Evolutionary conservation across 2,113 vertebrate genomes (phyloP), one percentile per base, ranked within the genome.

Genomic region (Oncorhynchus nerka): DNA sequence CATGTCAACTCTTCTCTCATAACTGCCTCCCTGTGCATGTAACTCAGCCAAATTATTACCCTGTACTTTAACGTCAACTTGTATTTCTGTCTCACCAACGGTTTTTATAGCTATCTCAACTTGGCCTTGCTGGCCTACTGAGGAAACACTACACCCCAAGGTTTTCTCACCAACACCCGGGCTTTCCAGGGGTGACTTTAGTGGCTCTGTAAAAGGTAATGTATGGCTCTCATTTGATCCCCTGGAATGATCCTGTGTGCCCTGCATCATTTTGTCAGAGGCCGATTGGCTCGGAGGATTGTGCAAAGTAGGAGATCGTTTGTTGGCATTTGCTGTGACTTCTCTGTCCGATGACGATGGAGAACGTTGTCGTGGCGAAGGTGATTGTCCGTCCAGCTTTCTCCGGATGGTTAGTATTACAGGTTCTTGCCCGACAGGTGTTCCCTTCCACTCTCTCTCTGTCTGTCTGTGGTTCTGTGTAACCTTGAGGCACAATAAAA

Each of bases 401-500:
- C 61, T 8, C 11, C 24, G 77, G 74, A 78, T 68, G 16, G 68
- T 62, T 78, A 70, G 81, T 62, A 19, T 55, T 15, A 55, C 51
- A 16, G 51, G 70, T 71, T 75, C 86, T 71, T 49, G 67, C 74
- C 51, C 61, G 79, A 87, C 86, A 87, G 87, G 78, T 87, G 88
- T 82, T 67, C 86, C 79, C 81, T 86, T 89, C 87, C 80, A 75
- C 57, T 78, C 84, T 72, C 80, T 76, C 57, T 77, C 84, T 72
- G 65, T 90, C 85, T 79, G 83, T 86, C 84, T 64, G 28, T 73
- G 83, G 79, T 80, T 75, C 68, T 80, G 87, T 69, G 85, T 30
- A 66, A 51, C 73, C 68, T 49, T 48, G 68, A 70, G 20, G 22
- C n/a, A 70, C 68, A 70, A 70, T 19, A 70, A 20, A 69, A 69